These are phyloP conservation scores for Campylorhamphus procurvoides DNA, from an alignment of 2,113 vertebrate genomes.

Conservation along the genomic window DNA sequence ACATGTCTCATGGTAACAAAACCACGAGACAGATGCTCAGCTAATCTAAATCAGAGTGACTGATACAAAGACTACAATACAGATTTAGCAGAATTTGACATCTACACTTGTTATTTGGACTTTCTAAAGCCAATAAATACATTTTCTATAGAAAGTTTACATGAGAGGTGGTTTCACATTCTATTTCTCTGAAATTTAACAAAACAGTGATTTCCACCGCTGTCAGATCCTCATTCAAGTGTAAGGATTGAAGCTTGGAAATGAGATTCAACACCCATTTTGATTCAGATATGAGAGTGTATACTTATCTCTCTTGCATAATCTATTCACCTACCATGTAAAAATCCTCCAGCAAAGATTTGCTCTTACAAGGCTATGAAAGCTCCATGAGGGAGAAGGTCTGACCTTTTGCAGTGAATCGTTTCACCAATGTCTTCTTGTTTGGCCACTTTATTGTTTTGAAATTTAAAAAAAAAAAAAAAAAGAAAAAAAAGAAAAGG, in stretches of 20 bases:
- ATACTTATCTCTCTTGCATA: background rate
- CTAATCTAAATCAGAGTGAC: background rate
- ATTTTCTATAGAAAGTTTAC: background rate
- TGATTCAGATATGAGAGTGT: background rate
- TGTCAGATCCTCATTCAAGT: background rate
- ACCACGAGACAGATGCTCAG: background rate
- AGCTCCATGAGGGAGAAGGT: background rate
- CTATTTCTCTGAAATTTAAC: background rate
- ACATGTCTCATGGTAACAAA: background rate
- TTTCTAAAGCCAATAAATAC: background rate
- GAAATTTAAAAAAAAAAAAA: background rate
- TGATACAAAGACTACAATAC: background rate
- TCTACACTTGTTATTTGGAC: background rate
- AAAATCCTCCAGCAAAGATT: background rate
- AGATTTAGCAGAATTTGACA: background rate
- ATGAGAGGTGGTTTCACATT: background rate
- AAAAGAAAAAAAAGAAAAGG: no score
- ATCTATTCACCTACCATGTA: background rate
- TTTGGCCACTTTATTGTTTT: background rate
- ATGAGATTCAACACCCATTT: background rate
- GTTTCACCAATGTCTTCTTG: background rate
- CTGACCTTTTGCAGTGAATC: background rate
- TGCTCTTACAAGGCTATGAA: background rate
- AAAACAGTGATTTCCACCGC: background rate
- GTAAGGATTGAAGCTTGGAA: background rate